Evolutionary conservation across 1,140 invertebrate species (phyloP), one percentile per base, ranked within the genome.

Genomic region (Sesamia nonagrioides): DNA sequence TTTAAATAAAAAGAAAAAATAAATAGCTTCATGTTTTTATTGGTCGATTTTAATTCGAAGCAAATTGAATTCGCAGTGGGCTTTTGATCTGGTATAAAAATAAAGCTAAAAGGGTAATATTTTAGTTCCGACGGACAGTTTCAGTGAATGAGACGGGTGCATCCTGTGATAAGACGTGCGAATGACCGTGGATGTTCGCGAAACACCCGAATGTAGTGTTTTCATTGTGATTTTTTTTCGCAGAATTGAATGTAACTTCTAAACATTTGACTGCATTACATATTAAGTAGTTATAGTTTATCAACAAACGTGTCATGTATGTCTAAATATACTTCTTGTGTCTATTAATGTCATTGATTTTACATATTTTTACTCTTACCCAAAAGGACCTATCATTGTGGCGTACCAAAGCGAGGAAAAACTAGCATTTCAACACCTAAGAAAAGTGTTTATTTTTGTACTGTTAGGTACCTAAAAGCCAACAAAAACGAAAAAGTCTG

Each of bases 131-230:
- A 80, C 79, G 75, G 48, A 80, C 61, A 80, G 74, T 79, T 80
- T 80, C 48, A 71, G 18, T 48, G 48, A 56, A 18, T 45, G 54
- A 71, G 74, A 71, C 79, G 21, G 77, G 56, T 82, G 79, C 84
- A 84, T 88, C 81, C 83, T 86, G 84, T 77, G 86, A 86, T 88
- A 88, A 82, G 79, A 66, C 71, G 72, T 85, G 83, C 84, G 86
- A 86, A 84, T 83, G 86, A 84, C 84, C 84, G 66, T 69, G 79
- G 52, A 61, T 50, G 75, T 83, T 83, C 80, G 82, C 84, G 56
- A 81, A 83, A 73, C 50, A 77, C 60, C 76, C 58, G 15, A 37
- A 76, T 58, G 52, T 58, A 76, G 42, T 48, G 66, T 77, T 18
- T 33, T 21, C 21, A n/a, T 15, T 21, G 2, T 11, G 21, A 15